Percentiles rank a stretch among this genome's conserved stretches.
phyloP scores from a whole-genome alignment of 92 coral and sea anemone species.

The Bergia puertoricense region DNA sequence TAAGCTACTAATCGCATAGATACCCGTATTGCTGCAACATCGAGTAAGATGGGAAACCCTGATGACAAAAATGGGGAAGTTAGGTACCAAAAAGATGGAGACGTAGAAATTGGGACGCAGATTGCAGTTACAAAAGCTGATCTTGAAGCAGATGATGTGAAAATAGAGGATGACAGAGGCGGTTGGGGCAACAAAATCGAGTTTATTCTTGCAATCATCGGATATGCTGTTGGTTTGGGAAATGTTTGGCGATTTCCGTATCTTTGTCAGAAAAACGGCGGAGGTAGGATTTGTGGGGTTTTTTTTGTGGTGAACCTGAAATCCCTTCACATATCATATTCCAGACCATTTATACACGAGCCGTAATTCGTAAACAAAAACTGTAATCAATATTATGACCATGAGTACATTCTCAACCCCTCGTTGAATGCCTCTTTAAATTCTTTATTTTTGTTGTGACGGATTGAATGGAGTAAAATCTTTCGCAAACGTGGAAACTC shows the following conservation, averaged over 20 bases:
- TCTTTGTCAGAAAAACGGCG: constrained; percentile 44
- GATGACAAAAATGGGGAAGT: constrained; percentile 33
- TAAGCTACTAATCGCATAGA: background rate
- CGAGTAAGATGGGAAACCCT: background rate
- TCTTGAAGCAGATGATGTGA: constrained; percentile 30
- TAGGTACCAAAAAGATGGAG: constrained; percentile 22
- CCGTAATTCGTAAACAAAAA: background rate
- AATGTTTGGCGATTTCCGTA: constrained; percentile 49
- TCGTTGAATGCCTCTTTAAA: background rate
- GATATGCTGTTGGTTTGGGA: constrained; percentile 41
- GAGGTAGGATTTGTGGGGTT: constrained; percentile 10
- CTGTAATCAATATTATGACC: background rate
- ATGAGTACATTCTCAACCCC: background rate
- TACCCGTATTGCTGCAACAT: background rate
- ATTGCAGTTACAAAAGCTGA: constrained; percentile 29
- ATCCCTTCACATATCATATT: background rate
- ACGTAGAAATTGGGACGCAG: constrained; percentile 35
- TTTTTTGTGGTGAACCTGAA: background rate
- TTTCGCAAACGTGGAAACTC: background rate
- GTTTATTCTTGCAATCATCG: constrained; percentile 38
- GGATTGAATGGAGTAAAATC: background rate
- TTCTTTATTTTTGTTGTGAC: background rate
- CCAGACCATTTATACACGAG: background rate
- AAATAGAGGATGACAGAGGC: constrained; percentile 37
- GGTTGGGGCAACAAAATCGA: constrained; percentile 41